Base-by-base conservation (phyloP, 2,888 invertebrate genomes). In the Pseudolycoriella hygida region DNA sequence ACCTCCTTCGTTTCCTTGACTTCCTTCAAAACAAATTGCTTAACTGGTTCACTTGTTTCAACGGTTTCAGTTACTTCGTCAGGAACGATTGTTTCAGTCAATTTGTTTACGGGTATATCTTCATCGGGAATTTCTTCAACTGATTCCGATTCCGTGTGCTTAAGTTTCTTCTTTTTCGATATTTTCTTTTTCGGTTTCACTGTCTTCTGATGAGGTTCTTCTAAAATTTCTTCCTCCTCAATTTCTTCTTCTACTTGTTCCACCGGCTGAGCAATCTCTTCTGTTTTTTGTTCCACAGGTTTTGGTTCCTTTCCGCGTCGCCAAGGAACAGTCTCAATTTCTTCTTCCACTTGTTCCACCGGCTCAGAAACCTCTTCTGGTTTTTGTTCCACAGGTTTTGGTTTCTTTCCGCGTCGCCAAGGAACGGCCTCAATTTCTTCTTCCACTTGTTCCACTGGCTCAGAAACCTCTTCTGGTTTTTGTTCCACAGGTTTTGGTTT, bases 61-160 rank as follows among this genome's bases (percentile, higher is more conserved):
- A 56, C 50, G 8, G 25, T 25, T 8, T 25, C 25, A 6, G 25
- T 25, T 10, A 60, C 53, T 53, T 65, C 61, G 46, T 62, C 62
- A 12, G 62, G 57, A 19, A 62, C 47, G 30, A 59, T 49, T 44
- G 56, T 56, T 42, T 60, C 56, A 2, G 55, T 57, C 55, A 62
- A 56, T 50, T 63, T 60, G 48, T 59, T 56, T 47, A 60, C 58
- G 3, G 61, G 62, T 32, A 19, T n/a, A 12, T 60, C 58, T 18
- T 60, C 60, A 30, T 65, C 63, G 5, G 54, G 56, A 41, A 63
- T 61, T 45, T 62, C 57, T 46, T 62, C 58, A 1, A 56, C 58
- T 3, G 59, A 51, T 52, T 67, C 65, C 40, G 18, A 12, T 17
- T 40, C 17, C 40, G 6, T 40, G 17, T 8, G 40, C 8, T 17